A percentile compares a stretch with the other conserved stretches of the same genome.
Conservation (phyloP, 1,140 invertebrate genomes). For the Dreissena rostriformis region DNA sequence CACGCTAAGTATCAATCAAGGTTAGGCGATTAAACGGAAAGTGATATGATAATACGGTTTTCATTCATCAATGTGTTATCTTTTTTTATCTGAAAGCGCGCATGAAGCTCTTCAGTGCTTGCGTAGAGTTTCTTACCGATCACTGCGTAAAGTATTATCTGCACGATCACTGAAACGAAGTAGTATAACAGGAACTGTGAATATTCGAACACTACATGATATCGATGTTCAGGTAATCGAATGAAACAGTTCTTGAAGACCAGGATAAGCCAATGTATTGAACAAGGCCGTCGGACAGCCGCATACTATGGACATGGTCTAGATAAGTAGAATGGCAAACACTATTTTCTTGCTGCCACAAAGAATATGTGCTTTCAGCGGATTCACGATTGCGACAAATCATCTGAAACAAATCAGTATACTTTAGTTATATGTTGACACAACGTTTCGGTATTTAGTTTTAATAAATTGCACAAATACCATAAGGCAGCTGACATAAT, state of each 20-base stretch:
- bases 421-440: too few species aligned
- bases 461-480: too few species aligned
- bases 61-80: conserved; percentile 62
- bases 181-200: conserved; percentile 78
- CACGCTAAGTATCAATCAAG: too few species aligned
- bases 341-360: conserved; percentile 75
- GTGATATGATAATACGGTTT: not conserved
- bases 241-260: not conserved
- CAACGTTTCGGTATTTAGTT: too few species aligned
- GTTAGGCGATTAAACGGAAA: too few species aligned
- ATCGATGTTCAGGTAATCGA: conserved; percentile 17
- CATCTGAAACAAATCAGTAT: conserved; percentile 43
- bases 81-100: conserved; percentile 69
- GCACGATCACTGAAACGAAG: conserved; percentile 75
- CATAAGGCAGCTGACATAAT: too few species aligned
- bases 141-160: conserved; percentile 76
- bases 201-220: conserved; percentile 75
- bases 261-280: conserved; percentile 66
- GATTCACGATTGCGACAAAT: conserved; percentile 72
- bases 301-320: conserved; percentile 73
- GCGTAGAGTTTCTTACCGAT: conserved; percentile 77
- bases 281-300: conserved; percentile 77
- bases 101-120: conserved; percentile 71
- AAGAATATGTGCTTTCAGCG: conserved; percentile 79
- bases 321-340: conserved; percentile 74